A percentile compares a stretch with the other conserved stretches of the same genome.
Evolutionary conservation across 1,140 invertebrate species (phyloP).

Genomic region (Melipona quadrifasciata): DNA sequence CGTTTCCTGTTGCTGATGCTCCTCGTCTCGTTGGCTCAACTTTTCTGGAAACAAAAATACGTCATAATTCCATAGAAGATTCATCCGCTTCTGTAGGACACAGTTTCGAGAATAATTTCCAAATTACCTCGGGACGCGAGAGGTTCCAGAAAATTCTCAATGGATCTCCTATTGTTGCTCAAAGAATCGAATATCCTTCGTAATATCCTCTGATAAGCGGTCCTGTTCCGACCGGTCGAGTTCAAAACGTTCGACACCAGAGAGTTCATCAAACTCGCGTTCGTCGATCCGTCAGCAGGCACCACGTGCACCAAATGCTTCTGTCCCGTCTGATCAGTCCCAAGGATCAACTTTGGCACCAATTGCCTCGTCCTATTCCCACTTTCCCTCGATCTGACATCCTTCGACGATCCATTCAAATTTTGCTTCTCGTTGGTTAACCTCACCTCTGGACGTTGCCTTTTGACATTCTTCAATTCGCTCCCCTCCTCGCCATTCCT

Average conservation of each 20-base stretch:
- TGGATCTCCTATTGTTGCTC: slow-evolving; percentile 54
- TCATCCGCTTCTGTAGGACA: not conserved
- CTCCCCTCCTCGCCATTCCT: not conserved
- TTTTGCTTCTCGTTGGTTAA: not conserved
- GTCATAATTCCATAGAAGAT: not conserved
- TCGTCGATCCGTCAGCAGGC: slow-evolving; percentile 32
- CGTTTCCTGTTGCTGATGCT: slow-evolving; percentile 18
- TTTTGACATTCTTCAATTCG: not conserved
- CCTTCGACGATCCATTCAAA: not conserved
- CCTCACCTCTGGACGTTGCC: not conserved
- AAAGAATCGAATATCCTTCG: slow-evolving; percentile 61
- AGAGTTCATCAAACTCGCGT: not conserved
- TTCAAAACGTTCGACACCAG: not conserved
- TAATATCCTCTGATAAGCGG: slow-evolving; percentile 57
- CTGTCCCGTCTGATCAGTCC: slow-evolving; percentile 64
- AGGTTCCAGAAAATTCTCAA: slow-evolving; percentile 63
- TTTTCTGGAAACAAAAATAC: not conserved
- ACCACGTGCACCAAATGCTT: slow-evolving; percentile 69
- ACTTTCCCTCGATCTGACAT: not conserved
- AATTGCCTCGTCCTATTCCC: slow-evolving; percentile 6
- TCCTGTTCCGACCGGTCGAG: not conserved
- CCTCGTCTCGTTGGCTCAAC: not conserved
- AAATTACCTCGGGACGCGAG: not conserved
- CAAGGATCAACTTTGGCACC: slow-evolving; percentile 61
- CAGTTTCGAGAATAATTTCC: not conserved